Percentiles rank a stretch among this genome's conserved stretches.
phyloP scores from a whole-genome alignment of 2,888 invertebrate species.

The Lycia hirtaria region DNA sequence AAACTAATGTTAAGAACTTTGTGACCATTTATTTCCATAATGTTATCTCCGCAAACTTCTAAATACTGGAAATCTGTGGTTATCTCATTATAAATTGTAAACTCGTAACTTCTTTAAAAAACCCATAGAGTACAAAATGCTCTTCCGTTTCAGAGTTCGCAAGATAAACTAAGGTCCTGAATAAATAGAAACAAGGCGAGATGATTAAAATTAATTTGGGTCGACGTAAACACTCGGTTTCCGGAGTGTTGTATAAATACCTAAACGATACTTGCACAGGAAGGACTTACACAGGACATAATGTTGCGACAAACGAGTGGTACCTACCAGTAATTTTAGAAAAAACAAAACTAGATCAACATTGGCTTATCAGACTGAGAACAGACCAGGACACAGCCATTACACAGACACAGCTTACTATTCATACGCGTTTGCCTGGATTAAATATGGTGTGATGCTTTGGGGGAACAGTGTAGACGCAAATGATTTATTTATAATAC shows the following conservation, averaged over 20 bases:
- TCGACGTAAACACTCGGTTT: constrained; percentile 24
- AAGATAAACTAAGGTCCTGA: constrained; percentile 20
- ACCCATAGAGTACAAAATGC: background rate
- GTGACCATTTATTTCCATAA: background rate
- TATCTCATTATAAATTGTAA: background rate
- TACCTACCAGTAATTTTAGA: too few relatives aligned
- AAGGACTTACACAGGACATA: constrained; percentile 5
- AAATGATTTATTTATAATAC: too few relatives aligned
- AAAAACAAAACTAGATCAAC: too few relatives aligned
- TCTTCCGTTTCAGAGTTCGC: background rate
- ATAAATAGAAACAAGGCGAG: constrained; percentile 21
- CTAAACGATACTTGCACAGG: background rate
- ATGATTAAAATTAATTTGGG: constrained; percentile 21
- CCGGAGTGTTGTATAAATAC: constrained; percentile 19
- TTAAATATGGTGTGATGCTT: too few relatives aligned
- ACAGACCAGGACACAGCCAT: too few relatives aligned
- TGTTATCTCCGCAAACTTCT: too few relatives aligned
- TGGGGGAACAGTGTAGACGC: too few relatives aligned
- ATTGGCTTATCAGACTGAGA: too few relatives aligned
- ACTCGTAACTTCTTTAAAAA: background rate
- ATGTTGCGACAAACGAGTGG: background rate
- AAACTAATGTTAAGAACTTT: too few relatives aligned
- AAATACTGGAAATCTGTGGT: too few relatives aligned
- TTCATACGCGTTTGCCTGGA: too few relatives aligned
- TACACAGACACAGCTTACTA: too few relatives aligned